phyloP scores from a whole-genome alignment of 92 coral and sea anemone genomes.

The Parazoanthus darwini region DNA sequence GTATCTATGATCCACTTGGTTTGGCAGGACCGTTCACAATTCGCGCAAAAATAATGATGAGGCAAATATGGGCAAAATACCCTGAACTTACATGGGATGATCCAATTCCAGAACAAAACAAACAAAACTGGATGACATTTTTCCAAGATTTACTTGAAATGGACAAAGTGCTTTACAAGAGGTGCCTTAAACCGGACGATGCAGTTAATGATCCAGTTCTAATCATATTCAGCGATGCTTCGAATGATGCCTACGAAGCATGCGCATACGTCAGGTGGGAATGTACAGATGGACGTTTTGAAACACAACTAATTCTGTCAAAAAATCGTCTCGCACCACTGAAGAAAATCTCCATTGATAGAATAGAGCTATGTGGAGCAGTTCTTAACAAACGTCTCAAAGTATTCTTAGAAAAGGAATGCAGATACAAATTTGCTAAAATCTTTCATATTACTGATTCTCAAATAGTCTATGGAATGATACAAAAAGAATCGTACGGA shows the following conservation, averaged over 20 bases:
- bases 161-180: slow-evolving; percentile 35
- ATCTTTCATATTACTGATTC: slow-evolving; percentile 58
- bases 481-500: slow-evolving; percentile 60
- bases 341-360: slow-evolving; percentile 56
- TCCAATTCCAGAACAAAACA: slow-evolving; percentile 30
- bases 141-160: slow-evolving; percentile 42
- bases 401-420: slow-evolving; percentile 41
- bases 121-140: slow-evolving; percentile 41
- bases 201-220: slow-evolving; percentile 37
- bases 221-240: slow-evolving; percentile 54
- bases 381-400: slow-evolving; percentile 46
- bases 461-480: slow-evolving; percentile 61
- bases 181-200: slow-evolving; percentile 46
- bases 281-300: slow-evolving; percentile 39
- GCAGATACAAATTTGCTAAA: slow-evolving; percentile 38
- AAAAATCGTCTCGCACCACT: slow-evolving; percentile 63
- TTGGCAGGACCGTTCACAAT: slow-evolving; percentile 46
- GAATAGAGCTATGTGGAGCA: slow-evolving; percentile 59
- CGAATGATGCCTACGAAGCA: slow-evolving; percentile 52
- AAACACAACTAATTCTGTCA: slow-evolving; percentile 33
- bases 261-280: slow-evolving; percentile 63
- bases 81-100: slow-evolving; percentile 40
- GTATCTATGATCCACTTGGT: slow-evolving; percentile 11
- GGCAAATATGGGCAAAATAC: slow-evolving; percentile 33
- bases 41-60: slow-evolving; percentile 53